A percentile compares a stretch with the other conserved stretches of the same genome.
Evolutionary conservation across 1,140 invertebrate species (phyloP).

Genomic region (Hycleus phaleratus): DNA sequence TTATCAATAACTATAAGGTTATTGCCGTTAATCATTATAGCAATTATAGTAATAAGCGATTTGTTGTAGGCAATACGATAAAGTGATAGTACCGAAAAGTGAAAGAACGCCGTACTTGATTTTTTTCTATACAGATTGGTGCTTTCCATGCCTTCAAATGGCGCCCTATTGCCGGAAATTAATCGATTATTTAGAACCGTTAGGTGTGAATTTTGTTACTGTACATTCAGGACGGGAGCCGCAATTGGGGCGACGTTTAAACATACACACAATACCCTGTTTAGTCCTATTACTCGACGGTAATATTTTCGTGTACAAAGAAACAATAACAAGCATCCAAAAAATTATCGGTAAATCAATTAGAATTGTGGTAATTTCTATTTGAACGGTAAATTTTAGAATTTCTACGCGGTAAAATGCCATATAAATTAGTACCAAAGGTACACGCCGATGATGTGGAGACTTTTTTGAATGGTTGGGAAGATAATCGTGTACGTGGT

Average conservation of each 20-base stretch:
- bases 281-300: constrained; percentile 77
- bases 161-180: constrained; percentile 75
- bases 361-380: not conserved
- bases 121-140: constrained; percentile 89
- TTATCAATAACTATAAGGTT: constrained; percentile 75
- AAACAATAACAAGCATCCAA: constrained; percentile 64
- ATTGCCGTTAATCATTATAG: constrained; percentile 19
- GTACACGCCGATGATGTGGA: constrained; percentile 69
- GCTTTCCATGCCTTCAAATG: constrained; percentile 79
- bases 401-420: constrained; percentile 77
- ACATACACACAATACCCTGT: constrained; percentile 71
- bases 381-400: constrained; percentile 45
- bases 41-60: not conserved
- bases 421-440: constrained; percentile 65
- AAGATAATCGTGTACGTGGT: constrained; percentile 83
- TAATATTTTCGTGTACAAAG: constrained; percentile 70
- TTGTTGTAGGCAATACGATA: constrained; percentile 73
- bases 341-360: constrained; percentile 61
- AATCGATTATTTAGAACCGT: constrained; percentile 74
- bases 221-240: constrained; percentile 78
- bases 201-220: constrained; percentile 64
- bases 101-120: constrained; percentile 70
- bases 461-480: constrained; percentile 77
- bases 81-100: constrained; percentile 76
- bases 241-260: constrained; percentile 63